Base-by-base conservation (phyloP, 2,888 invertebrate species). In the Sinodicranocentrus sp. region DNA sequence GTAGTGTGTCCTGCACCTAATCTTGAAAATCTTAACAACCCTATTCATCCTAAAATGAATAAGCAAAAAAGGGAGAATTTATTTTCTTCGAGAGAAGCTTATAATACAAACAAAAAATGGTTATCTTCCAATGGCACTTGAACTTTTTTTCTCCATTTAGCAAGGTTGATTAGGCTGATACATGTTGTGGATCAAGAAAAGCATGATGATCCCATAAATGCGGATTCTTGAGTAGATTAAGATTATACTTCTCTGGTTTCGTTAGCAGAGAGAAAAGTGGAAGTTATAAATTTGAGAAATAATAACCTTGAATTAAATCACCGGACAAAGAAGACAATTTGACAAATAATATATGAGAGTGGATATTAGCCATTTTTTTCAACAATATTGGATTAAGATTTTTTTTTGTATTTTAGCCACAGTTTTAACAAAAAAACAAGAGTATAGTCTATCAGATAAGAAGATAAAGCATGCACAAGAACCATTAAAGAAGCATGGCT, bases 91-190 rank as follows among this genome's bases (percentile, higher is more conserved):
- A n/a, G 33, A 33, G 10, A 33, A 33, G 33, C 33, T 33, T 10
- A 33, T 33, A 33, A 33, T 10, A 33, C 10, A n/a, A n/a, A 52
- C 15, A 19, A 19, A 52, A 52, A 52, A 52, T 17, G n/a, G n/a
- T n/a, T n/a, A n/a, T n/a, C n/a, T 39, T 39, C 1, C 21, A 67
- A 77, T 65, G 61, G 48, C 28, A 25, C 26, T 44, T 25, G 19
- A 59, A 21, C 33, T 57, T 78, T 68, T 61, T 78, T 78, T 70
- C 44, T 48, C 43, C 59, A 70, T 59, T 61, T 26, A 26, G 72
- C 65, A 52, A 78, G 72, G 71, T 72, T 79, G 79, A 79, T 79
- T 79, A 79, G 72, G 61, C 54, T 43, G 61, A 68, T 72, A 54
- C 78, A 19, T 43, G 13, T n/a, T 63, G 13, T 28, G 6, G 63